Conservation (phyloP, 2,113 vertebrate species). For the Myrmophylax atrothorax region DNA sequence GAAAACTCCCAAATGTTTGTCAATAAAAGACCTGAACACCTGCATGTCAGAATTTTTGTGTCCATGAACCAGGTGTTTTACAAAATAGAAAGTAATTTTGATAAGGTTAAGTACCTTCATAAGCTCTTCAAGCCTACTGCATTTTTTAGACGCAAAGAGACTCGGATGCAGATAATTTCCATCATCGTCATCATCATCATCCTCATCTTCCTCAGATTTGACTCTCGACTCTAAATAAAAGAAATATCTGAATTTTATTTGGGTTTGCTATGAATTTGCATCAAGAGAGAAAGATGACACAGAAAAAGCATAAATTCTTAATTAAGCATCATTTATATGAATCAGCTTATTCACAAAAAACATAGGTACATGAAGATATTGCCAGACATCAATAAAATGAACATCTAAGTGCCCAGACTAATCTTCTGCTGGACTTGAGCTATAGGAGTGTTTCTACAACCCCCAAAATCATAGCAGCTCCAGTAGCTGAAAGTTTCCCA, state of each 20-base stretch:
- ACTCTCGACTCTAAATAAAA: conserved; percentile 53
- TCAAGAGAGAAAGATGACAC: background rate
- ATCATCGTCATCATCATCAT: conserved; percentile 82
- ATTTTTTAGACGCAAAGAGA: conserved; percentile 92
- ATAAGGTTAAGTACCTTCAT: conserved; percentile 77
- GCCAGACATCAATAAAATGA: background rate
- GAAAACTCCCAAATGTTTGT: background rate
- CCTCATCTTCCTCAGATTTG: conserved; percentile 63
- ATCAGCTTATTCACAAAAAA: background rate
- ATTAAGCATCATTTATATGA: background rate
- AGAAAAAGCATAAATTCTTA: background rate
- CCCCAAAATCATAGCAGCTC: background rate
- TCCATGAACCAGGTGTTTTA: background rate
- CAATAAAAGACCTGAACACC: background rate
- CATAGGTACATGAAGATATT: background rate
- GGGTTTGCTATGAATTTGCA: background rate
- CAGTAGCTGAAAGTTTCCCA: background rate
- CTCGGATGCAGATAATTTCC: conserved; percentile 94
- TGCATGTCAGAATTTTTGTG: background rate
- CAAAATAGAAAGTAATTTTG: background rate
- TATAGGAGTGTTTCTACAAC: background rate
- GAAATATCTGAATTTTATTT: background rate
- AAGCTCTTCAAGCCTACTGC: conserved; percentile 90
- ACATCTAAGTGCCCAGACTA: background rate
- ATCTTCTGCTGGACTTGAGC: background rate